These are phyloP conservation scores for Trinorchestia longiramus DNA, from an alignment of 1,140 invertebrate species.

Conservation along the genomic window DNA sequence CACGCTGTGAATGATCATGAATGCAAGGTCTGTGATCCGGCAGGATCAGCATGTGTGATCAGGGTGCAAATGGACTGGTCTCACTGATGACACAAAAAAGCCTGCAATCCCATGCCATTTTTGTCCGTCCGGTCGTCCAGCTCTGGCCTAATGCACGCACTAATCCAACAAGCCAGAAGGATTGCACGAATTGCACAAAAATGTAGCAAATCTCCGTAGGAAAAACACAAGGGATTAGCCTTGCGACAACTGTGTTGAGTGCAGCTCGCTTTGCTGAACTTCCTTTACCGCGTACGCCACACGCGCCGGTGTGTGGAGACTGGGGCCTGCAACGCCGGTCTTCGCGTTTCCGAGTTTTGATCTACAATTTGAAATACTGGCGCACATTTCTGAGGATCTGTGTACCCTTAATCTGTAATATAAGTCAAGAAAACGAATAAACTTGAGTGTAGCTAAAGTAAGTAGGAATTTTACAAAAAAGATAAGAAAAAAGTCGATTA, in stretches of 20 bases:
- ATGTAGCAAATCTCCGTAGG: constrained; percentile 52
- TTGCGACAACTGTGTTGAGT: neutral
- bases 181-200: constrained; percentile 52
- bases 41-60: constrained; percentile 34
- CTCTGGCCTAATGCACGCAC: constrained; percentile 38
- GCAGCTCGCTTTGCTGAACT: neutral
- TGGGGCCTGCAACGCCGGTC: neutral
- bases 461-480: neutral
- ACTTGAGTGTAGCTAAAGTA: neutral
- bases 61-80: constrained; percentile 34
- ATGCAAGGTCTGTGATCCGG: constrained; percentile 7
- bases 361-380: neutral
- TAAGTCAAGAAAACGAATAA: no score
- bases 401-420: neutral
- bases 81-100: constrained; percentile 33
- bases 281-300: neutral
- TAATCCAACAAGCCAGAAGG: constrained; percentile 54
- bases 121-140: neutral
- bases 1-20: constrained; percentile 14
- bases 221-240: constrained; percentile 44
- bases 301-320: neutral
- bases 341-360: neutral
- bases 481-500: no score
- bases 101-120: constrained; percentile 41
- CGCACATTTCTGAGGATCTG: neutral